phyloP scores from a whole-genome alignment of 2,113 vertebrate genomes.

The Serinus canaria region DNA sequence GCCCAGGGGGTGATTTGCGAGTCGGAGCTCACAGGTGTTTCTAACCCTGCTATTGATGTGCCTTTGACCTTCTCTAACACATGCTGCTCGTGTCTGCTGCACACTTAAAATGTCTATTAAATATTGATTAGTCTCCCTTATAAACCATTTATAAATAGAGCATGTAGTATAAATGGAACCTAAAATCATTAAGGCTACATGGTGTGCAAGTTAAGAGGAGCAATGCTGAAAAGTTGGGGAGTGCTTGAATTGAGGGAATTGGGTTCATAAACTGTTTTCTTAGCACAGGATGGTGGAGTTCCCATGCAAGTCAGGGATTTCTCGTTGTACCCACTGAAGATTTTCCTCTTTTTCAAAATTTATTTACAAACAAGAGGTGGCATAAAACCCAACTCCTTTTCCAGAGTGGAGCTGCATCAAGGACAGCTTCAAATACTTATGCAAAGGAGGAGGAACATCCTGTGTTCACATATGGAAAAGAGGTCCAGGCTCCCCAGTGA shows the following conservation, averaged over 20 bases:
- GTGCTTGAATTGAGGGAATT: neutral
- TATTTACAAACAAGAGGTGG: neutral
- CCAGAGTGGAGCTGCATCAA: neutral
- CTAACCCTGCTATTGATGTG: neutral
- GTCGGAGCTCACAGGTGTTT: neutral
- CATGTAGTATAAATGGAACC: slow-evolving; percentile 20
- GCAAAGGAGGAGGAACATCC: neutral
- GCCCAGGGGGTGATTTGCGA: neutral
- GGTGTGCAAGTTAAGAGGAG: slow-evolving; percentile 8
- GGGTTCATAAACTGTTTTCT: neutral
- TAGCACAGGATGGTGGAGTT: neutral
- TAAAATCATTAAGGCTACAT: slow-evolving; percentile 16
- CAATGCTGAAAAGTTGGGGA: neutral
- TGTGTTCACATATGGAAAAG: neutral
- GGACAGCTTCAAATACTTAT: neutral
- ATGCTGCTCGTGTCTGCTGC: slow-evolving; percentile 3
- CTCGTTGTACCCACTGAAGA: neutral
- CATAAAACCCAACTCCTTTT: neutral
- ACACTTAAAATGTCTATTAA: slow-evolving; percentile 8
- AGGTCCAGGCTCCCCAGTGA: neutral
- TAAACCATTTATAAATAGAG: slow-evolving; percentile 33
- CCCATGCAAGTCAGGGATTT: neutral
- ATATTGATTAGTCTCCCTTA: slow-evolving; percentile 28
- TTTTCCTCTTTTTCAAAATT: neutral
- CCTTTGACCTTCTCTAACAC: neutral